Evolutionary conservation across 2,113 vertebrate genomes (phyloP), one percentile per base, ranked within the genome.

Genomic region (Podocnemis expansa): DNA sequence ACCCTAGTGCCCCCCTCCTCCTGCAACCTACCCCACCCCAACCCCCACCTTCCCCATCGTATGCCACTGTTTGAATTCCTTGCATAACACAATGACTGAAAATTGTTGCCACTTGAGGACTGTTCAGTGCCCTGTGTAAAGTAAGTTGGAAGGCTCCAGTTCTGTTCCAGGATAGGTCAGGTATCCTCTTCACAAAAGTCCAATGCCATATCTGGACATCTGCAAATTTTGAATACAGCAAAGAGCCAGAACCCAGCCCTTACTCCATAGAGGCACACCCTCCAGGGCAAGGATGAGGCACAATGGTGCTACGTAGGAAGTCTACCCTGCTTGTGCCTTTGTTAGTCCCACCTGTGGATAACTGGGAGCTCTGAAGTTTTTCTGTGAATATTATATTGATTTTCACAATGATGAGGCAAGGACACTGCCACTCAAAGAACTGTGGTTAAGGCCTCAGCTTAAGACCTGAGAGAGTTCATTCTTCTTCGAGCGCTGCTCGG

Each of bases 361-460:
- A 41, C 1, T 84, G 45, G 41, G 3, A 58, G n/a, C 4, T 51
- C 27, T 82, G 79, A 3, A 34, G 19, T 9, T 13, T 4, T 49
- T 34, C n/a, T 27, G 81, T 6, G 84, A 85, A 38, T 16, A 24
- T 7, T 25, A 8, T 2, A 11, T 80, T 52, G 19, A 2, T 19
- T 70, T 87, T 78, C 70, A 84, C 93, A 87, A 60, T 0, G 1
- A 22, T 51, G 73, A 87, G 22, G 90, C 45, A 83, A 85, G 90
- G 11, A 0, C 0, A 1, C 0, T 54, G 55, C 11, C 43, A 5
- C 82, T 92, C 47, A 27, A 27, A 79, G 6, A n/a, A n/a, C 19
- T 51, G 60, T 34, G 31, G 60, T 34, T 63, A 63, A 31, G 60
- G 29, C 34, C 60, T 63, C 60, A 63, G 5, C 14, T 31, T 63